A percentile compares a stretch with the other conserved stretches of the same genome.
phyloP scores from a whole-genome alignment of 2,888 invertebrate genomes.

The Napeogenes sylphis region DNA sequence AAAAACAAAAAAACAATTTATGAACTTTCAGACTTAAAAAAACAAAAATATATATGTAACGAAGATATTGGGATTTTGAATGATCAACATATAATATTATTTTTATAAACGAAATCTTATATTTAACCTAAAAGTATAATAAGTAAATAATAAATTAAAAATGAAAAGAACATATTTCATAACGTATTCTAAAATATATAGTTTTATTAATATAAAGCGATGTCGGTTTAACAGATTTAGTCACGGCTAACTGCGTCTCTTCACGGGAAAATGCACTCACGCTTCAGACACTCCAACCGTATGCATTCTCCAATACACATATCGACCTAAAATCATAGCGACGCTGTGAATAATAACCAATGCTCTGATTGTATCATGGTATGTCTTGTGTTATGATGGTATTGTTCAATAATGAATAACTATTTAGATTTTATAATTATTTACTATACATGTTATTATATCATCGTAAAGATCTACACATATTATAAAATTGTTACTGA shows the following conservation, averaged over 20 bases:
- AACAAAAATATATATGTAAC: too few relatives aligned
- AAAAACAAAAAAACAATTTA: too few relatives aligned
- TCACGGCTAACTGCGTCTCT: background rate
- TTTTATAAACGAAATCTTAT: too few relatives aligned
- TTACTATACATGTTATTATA: too few relatives aligned
- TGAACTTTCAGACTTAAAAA: too few relatives aligned
- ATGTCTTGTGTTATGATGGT: background rate
- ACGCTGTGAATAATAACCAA: background rate
- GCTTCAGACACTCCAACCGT: slow-evolving; percentile 45
- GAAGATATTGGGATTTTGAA: too few relatives aligned
- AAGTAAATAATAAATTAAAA: background rate
- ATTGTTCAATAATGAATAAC: background rate
- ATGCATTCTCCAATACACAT: slow-evolving; percentile 59
- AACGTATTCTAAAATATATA: background rate
- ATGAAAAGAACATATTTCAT: background rate
- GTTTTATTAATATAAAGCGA: background rate
- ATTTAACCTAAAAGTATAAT: too few relatives aligned
- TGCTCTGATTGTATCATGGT: too few relatives aligned
- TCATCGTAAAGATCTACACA: too few relatives aligned
- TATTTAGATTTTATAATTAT: too few relatives aligned
- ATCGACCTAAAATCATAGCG: slow-evolving; percentile 43
- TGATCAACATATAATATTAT: too few relatives aligned
- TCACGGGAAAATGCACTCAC: slow-evolving; percentile 70
- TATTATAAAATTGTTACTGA: too few relatives aligned
- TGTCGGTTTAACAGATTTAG: background rate